A percentile compares a stretch with the other conserved stretches of the same genome.
Conservation (phyloP, 2,888 invertebrate species). For the Margaritifera margaritifera region DNA sequence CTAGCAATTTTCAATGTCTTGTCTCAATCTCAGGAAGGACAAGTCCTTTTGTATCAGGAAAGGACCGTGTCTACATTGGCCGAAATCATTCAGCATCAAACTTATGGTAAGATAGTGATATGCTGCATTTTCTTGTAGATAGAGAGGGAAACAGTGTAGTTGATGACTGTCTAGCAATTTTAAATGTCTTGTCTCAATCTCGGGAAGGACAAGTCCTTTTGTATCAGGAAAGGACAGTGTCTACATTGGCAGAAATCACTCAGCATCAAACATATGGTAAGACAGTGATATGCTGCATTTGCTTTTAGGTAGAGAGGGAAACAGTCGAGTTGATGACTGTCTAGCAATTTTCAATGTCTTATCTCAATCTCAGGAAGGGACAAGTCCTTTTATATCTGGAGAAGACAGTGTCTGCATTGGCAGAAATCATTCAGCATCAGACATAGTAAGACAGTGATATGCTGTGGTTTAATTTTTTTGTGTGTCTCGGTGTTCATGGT, state of each 20-base stretch:
- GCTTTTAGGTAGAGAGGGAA: slow-evolving; percentile 21
- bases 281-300: neutral
- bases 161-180: no score
- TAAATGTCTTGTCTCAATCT: no score
- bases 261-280: slow-evolving; percentile 29
- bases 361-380: neutral
- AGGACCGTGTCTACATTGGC: slow-evolving; percentile 27
- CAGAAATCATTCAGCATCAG: slow-evolving; percentile 26
- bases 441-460: slow-evolving; percentile 19
- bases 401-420: slow-evolving; percentile 25
- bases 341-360: no score
- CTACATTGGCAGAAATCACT: slow-evolving; percentile 30
- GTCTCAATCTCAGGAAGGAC: slow-evolving; percentile 30
- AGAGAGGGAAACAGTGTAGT: neutral
- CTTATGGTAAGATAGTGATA: slow-evolving; percentile 27
- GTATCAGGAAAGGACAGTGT: slow-evolving; percentile 11
- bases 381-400: neutral
- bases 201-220: neutral
- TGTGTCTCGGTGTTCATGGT: no score
- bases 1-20: slow-evolving; percentile 41
- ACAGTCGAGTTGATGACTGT: no score
- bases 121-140: neutral
- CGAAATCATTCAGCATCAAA: slow-evolving; percentile 29
- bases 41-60: slow-evolving; percentile 25
- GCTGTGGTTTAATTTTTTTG: no score